These are phyloP conservation scores for Gobio gobio DNA, from an alignment of 2,113 vertebrate genomes.

Conservation along the genomic window DNA sequence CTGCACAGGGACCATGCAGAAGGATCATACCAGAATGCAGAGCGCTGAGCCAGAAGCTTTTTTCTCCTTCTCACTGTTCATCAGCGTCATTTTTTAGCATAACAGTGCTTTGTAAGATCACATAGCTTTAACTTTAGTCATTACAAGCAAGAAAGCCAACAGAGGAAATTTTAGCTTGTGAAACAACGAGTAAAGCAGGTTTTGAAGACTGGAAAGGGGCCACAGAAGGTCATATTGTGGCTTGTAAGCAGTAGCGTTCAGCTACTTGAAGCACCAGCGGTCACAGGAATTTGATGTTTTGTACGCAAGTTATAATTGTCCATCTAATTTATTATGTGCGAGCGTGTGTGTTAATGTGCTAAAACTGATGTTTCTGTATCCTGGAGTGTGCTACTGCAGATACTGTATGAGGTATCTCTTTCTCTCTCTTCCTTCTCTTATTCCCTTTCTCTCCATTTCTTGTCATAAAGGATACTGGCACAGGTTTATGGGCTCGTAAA, in stretches of 20 bases:
- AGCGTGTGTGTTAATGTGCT: background rate
- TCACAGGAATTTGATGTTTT: constrained; percentile 6
- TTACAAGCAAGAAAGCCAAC: background rate
- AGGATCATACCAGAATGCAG: background rate
- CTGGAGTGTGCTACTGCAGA: background rate
- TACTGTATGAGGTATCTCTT: constrained; percentile 45
- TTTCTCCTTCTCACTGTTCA: constrained; percentile 4
- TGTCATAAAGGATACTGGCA: constrained; percentile 37
- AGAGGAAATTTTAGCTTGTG: constrained; percentile 11
- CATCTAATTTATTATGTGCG: constrained; percentile 15
- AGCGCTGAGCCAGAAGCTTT: background rate
- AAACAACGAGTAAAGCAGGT: constrained; percentile 12
- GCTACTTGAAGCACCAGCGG: constrained; percentile 35
- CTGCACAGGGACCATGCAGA: background rate
- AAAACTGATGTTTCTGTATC: constrained; percentile 7
- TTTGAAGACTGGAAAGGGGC: constrained; percentile 1
- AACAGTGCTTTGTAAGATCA: background rate
- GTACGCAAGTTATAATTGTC: constrained; percentile 21
- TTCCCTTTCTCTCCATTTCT: constrained; percentile 33
- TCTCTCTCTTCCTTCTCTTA: constrained; percentile 50
- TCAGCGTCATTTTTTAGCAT: constrained; percentile 18
- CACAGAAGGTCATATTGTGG: constrained; percentile 19
- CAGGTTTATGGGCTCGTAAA: constrained; percentile 52
- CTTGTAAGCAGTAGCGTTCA: constrained; percentile 16
- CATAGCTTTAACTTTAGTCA: constrained; percentile 8